Conservation (phyloP, 2,113 vertebrate genomes). For the Upupa epops region DNA sequence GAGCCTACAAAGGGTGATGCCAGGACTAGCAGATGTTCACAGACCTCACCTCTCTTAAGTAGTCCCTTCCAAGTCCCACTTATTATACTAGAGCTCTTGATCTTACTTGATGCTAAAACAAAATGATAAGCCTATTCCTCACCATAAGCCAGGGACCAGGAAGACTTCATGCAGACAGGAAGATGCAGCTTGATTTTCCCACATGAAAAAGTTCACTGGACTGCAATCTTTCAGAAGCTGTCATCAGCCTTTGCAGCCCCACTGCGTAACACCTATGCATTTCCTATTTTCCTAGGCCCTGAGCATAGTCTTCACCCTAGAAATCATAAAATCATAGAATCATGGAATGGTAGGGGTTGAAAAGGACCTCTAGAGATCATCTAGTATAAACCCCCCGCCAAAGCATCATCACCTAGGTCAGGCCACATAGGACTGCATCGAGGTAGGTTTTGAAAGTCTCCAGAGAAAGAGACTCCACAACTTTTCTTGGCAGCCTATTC, state of each 20-base stretch:
- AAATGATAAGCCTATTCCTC: not conserved
- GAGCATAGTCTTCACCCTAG: not conserved
- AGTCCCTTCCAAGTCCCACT: not conserved
- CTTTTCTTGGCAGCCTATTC: too few species aligned
- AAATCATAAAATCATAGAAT: too few species aligned
- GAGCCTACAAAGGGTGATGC: not conserved
- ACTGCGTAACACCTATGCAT: not conserved
- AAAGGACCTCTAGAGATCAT: too few species aligned
- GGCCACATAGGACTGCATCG: too few species aligned
- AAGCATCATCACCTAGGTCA: too few species aligned
- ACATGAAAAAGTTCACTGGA: accelerated
- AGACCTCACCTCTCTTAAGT: not conserved
- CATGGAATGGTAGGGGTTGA: too few species aligned
- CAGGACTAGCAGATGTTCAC: not conserved
- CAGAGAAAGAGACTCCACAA: too few species aligned
- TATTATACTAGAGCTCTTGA: not conserved
- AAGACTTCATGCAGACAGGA: not conserved
- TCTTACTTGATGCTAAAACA: not conserved
- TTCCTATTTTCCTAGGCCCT: not conserved
- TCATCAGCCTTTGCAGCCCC: not conserved
- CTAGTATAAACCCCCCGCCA: too few species aligned
- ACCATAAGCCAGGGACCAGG: not conserved
- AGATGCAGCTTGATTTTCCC: not conserved
- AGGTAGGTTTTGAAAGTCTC: too few species aligned
- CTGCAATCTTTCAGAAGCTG: not conserved